Base-by-base conservation (phyloP, 92 coral and sea anemone species). In the Epizoanthus illoricatus region DNA sequence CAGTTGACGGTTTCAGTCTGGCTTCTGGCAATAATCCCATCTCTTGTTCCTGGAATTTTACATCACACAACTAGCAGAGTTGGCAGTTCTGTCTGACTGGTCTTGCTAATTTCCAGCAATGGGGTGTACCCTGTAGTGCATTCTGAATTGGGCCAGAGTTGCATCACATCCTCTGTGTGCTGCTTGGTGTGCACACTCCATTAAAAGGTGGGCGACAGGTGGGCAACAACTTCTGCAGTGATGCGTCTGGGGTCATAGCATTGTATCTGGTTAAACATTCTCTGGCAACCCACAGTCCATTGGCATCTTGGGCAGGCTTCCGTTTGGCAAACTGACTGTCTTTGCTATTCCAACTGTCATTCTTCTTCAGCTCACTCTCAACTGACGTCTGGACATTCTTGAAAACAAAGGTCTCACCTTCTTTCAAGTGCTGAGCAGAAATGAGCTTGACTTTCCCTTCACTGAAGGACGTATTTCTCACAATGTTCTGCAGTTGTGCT, bases 1-100 rank as follows among this genome's bases (percentile, higher is more conserved):
- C n/a, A n/a, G n/a, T n/a, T n/a, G n/a, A n/a, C n/a, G n/a, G n/a
- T n/a, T n/a, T n/a, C n/a, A n/a, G n/a, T n/a, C n/a, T n/a, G n/a
- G 85, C 89, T n/a, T 89, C 91, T 17, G 92, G 91, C 42, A 89
- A 66, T 45, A 54, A 73, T 20, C 91, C 86, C 91, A 92, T 90
- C 21, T 61, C 85, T 74, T 90, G 93, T 36, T 85, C 81, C 7
- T 76, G 80, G 43, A 92, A 81, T 15, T 59, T 83, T 17, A 86
- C 93, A n/a, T 87, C 88, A 3, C 90, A 84, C 19, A 87, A 55
- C 79, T 89, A 89, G 57, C 93, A 90, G 42, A 74, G 63, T n/a
- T 90, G 93, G 87, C 89, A 89, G 65, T 81, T 84, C 43, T 33
- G 28, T 49, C 75, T 85, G 63, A 87, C 88, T 0, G 85, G 71